phyloP scores from a whole-genome alignment of 2,113 vertebrate species.

The Sinocyclocheilus rhinocerous region DNA sequence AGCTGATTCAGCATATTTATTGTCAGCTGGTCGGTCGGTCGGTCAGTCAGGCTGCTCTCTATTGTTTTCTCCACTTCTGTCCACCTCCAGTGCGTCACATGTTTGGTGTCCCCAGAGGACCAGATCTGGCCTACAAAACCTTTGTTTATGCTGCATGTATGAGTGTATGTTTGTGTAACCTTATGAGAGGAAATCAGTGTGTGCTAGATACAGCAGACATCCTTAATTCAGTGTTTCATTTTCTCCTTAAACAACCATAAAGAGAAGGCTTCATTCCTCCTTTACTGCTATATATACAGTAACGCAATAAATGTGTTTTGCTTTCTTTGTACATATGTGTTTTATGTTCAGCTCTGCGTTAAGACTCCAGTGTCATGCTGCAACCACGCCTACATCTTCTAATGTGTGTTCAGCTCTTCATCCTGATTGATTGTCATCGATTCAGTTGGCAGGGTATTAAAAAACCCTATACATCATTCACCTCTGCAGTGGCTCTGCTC shows the following conservation, averaged over 20 bases:
- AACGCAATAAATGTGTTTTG: background rate
- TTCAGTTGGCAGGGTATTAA: conserved; percentile 34
- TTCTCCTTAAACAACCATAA: background rate
- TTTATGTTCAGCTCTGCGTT: conserved; percentile 6
- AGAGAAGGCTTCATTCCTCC: conserved; percentile 2
- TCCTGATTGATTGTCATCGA: conserved; percentile 42
- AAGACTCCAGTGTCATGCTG: background rate
- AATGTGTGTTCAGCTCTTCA: conserved; percentile 19
- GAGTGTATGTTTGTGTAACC: conserved; percentile 27
- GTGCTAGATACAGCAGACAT: conserved; percentile 33
- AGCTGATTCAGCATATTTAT: conserved; percentile 54
- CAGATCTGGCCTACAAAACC: conserved; percentile 3
- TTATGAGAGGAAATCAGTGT: conserved; percentile 41
- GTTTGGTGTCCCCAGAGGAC: conserved; percentile 14
- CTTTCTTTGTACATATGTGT: background rate
- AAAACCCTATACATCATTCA: conserved; percentile 49
- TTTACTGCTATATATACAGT: background rate
- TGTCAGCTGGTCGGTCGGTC: conserved; percentile 25
- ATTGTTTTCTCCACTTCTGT: conserved; percentile 42
- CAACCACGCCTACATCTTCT: conserved; percentile 8
- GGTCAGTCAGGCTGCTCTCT: conserved; percentile 25
- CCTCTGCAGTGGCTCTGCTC: conserved; percentile 27
- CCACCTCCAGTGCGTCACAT: conserved; percentile 43
- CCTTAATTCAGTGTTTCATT: conserved; percentile 15
- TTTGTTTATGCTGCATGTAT: conserved; percentile 18